Evolutionary conservation across 2,888 invertebrate genomes (phyloP).

Genomic region (Ypsolopha sequella): DNA sequence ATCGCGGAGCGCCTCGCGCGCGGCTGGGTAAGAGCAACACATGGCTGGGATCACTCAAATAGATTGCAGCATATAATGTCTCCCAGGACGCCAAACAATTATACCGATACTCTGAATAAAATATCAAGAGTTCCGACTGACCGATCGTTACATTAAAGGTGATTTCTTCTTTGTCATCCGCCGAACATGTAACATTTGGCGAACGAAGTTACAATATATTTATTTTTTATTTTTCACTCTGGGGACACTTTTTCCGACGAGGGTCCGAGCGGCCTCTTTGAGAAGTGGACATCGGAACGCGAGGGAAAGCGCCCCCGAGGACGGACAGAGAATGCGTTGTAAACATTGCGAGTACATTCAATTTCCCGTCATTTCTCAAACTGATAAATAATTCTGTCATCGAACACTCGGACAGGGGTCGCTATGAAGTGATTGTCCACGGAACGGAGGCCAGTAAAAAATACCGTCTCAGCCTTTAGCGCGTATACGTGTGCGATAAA

Average conservation of each 20-base stretch:
- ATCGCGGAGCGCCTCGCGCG: slow-evolving; percentile 10
- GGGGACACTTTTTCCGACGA: slow-evolving; percentile 70
- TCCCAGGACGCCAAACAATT: slow-evolving; percentile 58
- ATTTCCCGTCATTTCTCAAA: slow-evolving; percentile 73
- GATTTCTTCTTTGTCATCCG: slow-evolving; percentile 58
- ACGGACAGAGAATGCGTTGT: slow-evolving; percentile 70
- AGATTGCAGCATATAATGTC: slow-evolving; percentile 58
- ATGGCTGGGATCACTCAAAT: slow-evolving; percentile 56
- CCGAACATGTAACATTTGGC: slow-evolving; percentile 51
- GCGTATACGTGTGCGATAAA: slow-evolving; percentile 59
- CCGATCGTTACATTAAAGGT: slow-evolving; percentile 31
- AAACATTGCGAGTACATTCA: slow-evolving; percentile 73
- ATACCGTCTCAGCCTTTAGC: slow-evolving; percentile 42
- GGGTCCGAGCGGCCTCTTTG: slow-evolving; percentile 71
- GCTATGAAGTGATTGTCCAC: slow-evolving; percentile 70
- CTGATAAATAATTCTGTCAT: slow-evolving; percentile 73
- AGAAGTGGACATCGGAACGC: slow-evolving; percentile 72
- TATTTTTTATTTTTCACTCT: slow-evolving; percentile 64
- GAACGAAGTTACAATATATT: slow-evolving; percentile 62
- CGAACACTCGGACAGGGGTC: slow-evolving; percentile 69
- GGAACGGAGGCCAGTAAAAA: slow-evolving; percentile 61
- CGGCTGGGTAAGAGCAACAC: slow-evolving; percentile 20
- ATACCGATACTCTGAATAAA: slow-evolving; percentile 58
- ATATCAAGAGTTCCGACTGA: slow-evolving; percentile 35
- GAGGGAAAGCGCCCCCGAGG: slow-evolving; percentile 68